Conservation (phyloP, 2,888 invertebrate species). For the Hydropsyche betteni region DNA sequence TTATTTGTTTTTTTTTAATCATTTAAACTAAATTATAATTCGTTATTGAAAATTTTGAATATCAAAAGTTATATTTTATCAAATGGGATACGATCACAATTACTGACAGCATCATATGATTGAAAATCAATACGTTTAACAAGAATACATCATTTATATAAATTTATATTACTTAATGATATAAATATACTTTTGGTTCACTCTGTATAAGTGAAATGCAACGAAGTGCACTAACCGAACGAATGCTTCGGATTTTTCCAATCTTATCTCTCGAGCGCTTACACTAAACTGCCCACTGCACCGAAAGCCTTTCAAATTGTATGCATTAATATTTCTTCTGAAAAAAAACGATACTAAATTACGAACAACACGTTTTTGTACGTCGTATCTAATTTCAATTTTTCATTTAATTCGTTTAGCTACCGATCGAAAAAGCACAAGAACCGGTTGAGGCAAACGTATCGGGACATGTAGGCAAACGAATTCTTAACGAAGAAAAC, state of each 20-base stretch:
- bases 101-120: no score
- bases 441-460: background rate
- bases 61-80: no score
- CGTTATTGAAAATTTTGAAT: no score
- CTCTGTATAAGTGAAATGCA: background rate
- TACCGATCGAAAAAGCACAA: background rate
- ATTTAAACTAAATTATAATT: no score
- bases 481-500: background rate
- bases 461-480: background rate
- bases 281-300: constrained; percentile 6
- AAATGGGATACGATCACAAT: no score
- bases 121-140: no score
- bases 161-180: no score
- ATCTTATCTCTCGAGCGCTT: constrained; percentile 11
- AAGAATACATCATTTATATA: no score
- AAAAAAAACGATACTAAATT: background rate
- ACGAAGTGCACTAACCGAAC: constrained; percentile 8
- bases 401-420: constrained; percentile 10
- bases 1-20: no score
- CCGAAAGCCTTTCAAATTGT: constrained; percentile 1
- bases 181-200: no score
- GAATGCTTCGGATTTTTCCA: constrained; percentile 13
- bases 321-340: constrained; percentile 11
- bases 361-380: background rate
- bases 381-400: constrained; percentile 24